These are phyloP conservation scores for Falco peregrinus DNA, from an alignment of 2,797 vertebrate genomes.

Conservation along the genomic window DNA sequence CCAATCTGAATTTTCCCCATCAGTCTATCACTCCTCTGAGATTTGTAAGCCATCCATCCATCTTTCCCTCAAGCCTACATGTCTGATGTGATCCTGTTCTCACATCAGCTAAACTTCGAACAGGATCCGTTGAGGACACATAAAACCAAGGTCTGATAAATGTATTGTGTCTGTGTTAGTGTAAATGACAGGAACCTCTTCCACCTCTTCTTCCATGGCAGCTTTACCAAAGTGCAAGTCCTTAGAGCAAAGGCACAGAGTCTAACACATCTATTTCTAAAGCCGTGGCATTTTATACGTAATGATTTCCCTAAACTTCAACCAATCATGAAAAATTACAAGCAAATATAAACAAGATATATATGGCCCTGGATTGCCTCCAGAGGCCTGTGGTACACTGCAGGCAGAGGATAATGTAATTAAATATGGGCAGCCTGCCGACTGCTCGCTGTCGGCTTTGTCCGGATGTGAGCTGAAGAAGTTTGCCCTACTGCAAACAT, in stretches of 20 bases:
- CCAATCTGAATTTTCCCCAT: background rate
- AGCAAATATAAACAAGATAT: slow-evolving; percentile 64
- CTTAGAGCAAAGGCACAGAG: background rate
- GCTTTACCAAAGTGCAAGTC: background rate
- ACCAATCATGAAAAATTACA: slow-evolving; percentile 51
- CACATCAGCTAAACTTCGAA: background rate
- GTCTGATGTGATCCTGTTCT: background rate
- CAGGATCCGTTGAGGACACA: background rate
- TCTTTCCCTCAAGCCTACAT: background rate
- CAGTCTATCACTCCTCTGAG: background rate
- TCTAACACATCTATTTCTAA: slow-evolving; percentile 35
- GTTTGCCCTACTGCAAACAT: slow-evolving; percentile 43
- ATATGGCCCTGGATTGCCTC: slow-evolving; percentile 37
- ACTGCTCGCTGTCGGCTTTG: background rate
- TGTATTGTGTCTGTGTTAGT: background rate
- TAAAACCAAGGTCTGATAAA: background rate
- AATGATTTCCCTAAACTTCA: slow-evolving; percentile 34
- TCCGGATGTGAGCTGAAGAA: slow-evolving; percentile 30
- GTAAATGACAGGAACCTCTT: background rate
- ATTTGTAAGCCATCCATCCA: background rate
- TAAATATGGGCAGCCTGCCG: slow-evolving; percentile 10
- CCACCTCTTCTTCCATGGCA: background rate
- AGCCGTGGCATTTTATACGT: slow-evolving; percentile 7
- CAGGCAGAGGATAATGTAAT: slow-evolving; percentile 32
- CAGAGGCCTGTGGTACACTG: slow-evolving; percentile 44